phyloP scores from a whole-genome alignment of 2,797 vertebrate species.

The Chlorospingus flavigularis region DNA sequence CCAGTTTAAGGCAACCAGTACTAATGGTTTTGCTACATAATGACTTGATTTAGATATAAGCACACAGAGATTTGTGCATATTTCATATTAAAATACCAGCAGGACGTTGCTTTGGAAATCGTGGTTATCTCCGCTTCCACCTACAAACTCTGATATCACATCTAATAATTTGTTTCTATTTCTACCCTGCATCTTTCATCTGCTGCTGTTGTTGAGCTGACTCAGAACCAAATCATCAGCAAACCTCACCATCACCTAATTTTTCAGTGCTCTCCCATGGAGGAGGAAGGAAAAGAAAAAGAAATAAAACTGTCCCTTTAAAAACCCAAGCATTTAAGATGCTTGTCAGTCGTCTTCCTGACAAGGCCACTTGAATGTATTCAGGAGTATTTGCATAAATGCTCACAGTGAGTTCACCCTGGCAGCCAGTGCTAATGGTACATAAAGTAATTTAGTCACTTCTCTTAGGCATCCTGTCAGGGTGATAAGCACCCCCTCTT shows the following conservation, averaged over 20 bases:
- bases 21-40: background rate
- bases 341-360: conserved; percentile 76
- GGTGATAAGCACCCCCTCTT: conserved; percentile 78
- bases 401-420: conserved; percentile 77
- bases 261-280: background rate
- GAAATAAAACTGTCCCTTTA: conserved; percentile 49
- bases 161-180: background rate
- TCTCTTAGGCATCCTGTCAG: conserved; percentile 80
- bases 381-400: conserved; percentile 82
- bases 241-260: background rate
- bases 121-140: background rate
- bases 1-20: background rate
- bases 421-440: conserved; percentile 79
- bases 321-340: conserved; percentile 71
- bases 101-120: background rate
- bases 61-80: background rate
- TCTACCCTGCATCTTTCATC: background rate
- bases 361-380: conserved; percentile 80
- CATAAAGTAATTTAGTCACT: conserved; percentile 85
- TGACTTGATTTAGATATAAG: background rate
- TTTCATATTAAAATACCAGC: background rate
- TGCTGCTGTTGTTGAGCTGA: background rate
- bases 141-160: background rate
- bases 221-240: background rate
- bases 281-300: background rate